Conservation (phyloP, 1,140 invertebrate species). For the Drosophila simulans region DNA sequence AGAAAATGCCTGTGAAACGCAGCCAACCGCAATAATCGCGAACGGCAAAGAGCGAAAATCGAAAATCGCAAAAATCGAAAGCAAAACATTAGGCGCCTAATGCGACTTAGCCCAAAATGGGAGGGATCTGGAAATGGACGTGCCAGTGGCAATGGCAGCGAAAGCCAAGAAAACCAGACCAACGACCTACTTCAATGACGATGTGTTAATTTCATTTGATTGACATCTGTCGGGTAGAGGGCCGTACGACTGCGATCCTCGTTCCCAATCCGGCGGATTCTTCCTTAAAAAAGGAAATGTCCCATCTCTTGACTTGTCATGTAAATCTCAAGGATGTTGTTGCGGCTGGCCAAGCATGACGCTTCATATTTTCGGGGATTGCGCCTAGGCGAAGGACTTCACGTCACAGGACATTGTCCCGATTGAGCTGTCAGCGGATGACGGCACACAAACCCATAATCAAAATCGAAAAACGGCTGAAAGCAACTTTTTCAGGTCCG, state of each 20-base stretch:
- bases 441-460: conserved; percentile 24
- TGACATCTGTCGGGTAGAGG: conserved; percentile 70
- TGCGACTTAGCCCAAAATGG: conserved; percentile 48
- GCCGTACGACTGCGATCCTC: conserved; percentile 13
- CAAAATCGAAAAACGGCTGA: not conserved
- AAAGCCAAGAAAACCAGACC: conserved; percentile 33
- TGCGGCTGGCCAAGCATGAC: conserved; percentile 62
- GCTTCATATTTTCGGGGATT: conserved; percentile 41
- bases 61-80: conserved; percentile 29
- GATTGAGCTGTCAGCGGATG: conserved; percentile 47
- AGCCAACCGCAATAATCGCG: conserved; percentile 76
- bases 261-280: conserved; percentile 22
- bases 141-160: conserved; percentile 1
- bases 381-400: conserved; percentile 2
- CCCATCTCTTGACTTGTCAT: conserved; percentile 40
- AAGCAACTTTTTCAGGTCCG: conserved; percentile 9
- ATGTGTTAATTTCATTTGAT: conserved; percentile 79
- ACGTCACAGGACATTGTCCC: conserved; percentile 40
- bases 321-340: conserved; percentile 59
- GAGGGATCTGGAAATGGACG: conserved; percentile 5
- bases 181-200: conserved; percentile 46
- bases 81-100: conserved; percentile 72
- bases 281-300: conserved; percentile 45
- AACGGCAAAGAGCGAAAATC: conserved; percentile 5
- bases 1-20: conserved; percentile 37